phyloP scores from a whole-genome alignment of 1,140 invertebrate genomes.

The Zaprionus gabonicus region DNA sequence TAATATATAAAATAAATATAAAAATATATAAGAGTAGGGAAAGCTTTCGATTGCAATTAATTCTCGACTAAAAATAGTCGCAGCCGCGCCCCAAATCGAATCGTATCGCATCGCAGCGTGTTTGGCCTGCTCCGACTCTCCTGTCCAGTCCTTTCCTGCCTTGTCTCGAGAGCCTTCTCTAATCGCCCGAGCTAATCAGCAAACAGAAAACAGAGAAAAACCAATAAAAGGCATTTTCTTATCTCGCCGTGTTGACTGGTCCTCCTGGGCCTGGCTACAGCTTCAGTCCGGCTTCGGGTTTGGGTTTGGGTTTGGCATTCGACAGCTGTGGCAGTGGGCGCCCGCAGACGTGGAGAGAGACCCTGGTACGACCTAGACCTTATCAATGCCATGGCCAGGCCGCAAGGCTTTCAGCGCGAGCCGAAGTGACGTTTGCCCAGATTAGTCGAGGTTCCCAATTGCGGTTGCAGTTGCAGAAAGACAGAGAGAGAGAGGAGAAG shows the following conservation, averaged over 20 bases:
- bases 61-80: conserved; percentile 2
- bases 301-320: conserved; percentile 28
- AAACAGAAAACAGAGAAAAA: conserved; percentile 63
- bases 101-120: not conserved
- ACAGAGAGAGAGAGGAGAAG: not conserved
- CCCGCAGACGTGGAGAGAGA: conserved; percentile 33
- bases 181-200: conserved; percentile 68
- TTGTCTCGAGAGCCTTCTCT: not conserved
- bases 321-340: conserved; percentile 57
- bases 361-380: conserved; percentile 58
- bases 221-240: conserved; percentile 80
- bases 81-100: conserved; percentile 44
- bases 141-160: not conserved
- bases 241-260: conserved; percentile 39
- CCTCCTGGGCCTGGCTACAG: not conserved
- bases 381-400: conserved; percentile 39
- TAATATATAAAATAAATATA: conserved; percentile 21
- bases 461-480: not conserved
- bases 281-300: not conserved
- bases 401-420: conserved; percentile 23
- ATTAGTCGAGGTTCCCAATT: conserved; percentile 20
- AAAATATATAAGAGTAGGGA: not conserved
- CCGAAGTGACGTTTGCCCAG: conserved; percentile 46
- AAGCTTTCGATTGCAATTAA: conserved; percentile 8
- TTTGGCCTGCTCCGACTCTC: no score